Base-by-base conservation (phyloP, 2,888 invertebrate genomes). In the Eupithecia exiguata region DNA sequence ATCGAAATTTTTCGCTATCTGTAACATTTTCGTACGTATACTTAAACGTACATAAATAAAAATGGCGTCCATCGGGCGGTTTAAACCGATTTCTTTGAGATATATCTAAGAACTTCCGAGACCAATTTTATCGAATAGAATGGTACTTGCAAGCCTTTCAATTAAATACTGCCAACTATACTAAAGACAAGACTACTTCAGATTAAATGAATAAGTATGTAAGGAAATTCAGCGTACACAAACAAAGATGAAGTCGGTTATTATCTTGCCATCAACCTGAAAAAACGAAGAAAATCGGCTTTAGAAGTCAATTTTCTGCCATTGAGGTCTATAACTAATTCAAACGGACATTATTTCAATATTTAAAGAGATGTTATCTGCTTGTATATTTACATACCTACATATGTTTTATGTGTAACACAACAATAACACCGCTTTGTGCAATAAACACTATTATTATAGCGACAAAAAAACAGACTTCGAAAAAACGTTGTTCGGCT, bases 181-280 rank as follows among this genome's bases (percentile, higher is more conserved):
- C 49, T 53, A 53, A 53, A 53, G 21, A 53, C 21, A 38, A 36
- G 12, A n/a, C 63, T 65, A 65, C 63, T 38, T 21, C 49, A 53
- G 49, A 53, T 2, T 25, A 25, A 58, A 58, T 14, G 35, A 35
- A 62, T 62, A 6, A n/a, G n/a, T 35, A 35, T 66, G 21, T 21
- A n/a, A 66, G 40, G 16, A 40, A 66, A 43, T 25, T 43, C 9
- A 38, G 69, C 14, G 18, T 67, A 72, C 18, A 63, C 66, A 66
- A 66, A 66, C 40, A 66, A 21, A 66, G 38, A 66, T 40, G 66
- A 66, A 66, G 66, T 66, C 66, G 25, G 38, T 58, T 36, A 49
- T n/a, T 53, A 68, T 65, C 68, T 68, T 65, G 69, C 72, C 72
- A 43, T 66, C 69, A 73, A 58, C 30, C 72, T 73, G 72, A 73